Conservation (phyloP, 2,888 invertebrate genomes). For the Epistrophe grossulariae region DNA sequence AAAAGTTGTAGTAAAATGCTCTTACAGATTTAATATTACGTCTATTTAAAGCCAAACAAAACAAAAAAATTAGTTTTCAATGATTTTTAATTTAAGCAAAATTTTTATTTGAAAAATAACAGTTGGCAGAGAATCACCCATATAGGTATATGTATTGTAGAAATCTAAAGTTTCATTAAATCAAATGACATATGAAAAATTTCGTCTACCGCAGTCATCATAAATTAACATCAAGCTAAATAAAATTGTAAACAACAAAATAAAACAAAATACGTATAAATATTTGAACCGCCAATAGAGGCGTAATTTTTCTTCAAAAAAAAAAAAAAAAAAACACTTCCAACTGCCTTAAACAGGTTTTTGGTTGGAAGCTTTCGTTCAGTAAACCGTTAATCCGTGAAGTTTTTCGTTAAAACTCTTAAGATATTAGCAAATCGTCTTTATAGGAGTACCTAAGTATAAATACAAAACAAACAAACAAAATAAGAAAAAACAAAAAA, state of each 20-base stretch:
- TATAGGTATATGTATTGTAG: background rate
- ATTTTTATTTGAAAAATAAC: no score
- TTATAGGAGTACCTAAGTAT: background rate
- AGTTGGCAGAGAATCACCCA: no score
- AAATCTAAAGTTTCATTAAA: background rate
- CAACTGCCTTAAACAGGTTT: conserved; percentile 32
- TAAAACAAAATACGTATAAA: background rate
- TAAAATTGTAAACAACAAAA: conserved; percentile 14
- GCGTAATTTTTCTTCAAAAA: background rate
- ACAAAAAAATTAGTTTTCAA: no score
- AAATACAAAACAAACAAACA: background rate
- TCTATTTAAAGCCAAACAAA: no score
- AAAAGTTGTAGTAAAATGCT: no score
- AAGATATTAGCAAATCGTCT: conserved; percentile 15
- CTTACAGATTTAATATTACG: no score
- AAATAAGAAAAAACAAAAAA: background rate
- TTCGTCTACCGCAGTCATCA: background rate
- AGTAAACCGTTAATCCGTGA: conserved; percentile 50
- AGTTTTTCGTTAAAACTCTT: conserved; percentile 18
- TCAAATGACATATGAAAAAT: background rate
- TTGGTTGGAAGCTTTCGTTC: conserved; percentile 18
- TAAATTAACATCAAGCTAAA: background rate
- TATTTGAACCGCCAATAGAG: background rate
- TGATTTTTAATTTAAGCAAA: no score
- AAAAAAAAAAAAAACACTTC: conserved; percentile 14